These are phyloP conservation scores for Montipora sp. DNA, from an alignment of 64 coral and sea anemone species.

Conservation along the genomic window DNA sequence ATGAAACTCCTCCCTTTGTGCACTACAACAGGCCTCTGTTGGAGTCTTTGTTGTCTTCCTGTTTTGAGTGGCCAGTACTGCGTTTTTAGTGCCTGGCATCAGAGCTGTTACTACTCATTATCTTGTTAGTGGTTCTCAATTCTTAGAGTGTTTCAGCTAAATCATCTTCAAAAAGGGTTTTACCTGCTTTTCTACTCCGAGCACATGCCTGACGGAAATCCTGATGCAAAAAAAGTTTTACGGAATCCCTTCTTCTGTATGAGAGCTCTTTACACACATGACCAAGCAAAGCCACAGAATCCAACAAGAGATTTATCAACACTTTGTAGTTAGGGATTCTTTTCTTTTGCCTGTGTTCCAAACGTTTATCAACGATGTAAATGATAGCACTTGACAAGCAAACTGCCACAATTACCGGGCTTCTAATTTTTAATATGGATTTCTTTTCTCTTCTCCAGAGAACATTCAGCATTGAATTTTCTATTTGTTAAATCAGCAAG, in stretches of 20 bases:
- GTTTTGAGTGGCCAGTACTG: no score
- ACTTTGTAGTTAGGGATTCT: constrained; percentile 42
- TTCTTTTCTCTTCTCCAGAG: no score
- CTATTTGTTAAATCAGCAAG: no score
- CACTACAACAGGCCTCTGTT: no score
- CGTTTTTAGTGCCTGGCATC: neutral
- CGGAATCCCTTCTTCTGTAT: constrained; percentile 40
- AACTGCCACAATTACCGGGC: no score
- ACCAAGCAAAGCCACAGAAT: constrained; percentile 42
- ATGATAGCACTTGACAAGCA: no score
- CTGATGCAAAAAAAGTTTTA: constrained; percentile 13
- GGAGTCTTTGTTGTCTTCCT: no score
- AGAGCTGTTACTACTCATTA: constrained; percentile 1
- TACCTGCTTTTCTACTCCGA: constrained; percentile 11
- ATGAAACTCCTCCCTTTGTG: no score
- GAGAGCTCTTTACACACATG: constrained; percentile 44
- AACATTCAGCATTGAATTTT: no score
- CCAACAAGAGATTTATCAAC: constrained; percentile 36
- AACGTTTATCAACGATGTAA: no score
- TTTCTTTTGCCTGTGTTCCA: neutral
- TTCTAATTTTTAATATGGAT: no score
- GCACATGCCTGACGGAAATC: neutral
- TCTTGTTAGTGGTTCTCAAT: constrained; percentile 31
- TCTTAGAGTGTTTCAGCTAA: neutral
- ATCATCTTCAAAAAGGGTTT: neutral